phyloP scores from a whole-genome alignment of 2,113 vertebrate species.

The Pseudonaja textilis region DNA sequence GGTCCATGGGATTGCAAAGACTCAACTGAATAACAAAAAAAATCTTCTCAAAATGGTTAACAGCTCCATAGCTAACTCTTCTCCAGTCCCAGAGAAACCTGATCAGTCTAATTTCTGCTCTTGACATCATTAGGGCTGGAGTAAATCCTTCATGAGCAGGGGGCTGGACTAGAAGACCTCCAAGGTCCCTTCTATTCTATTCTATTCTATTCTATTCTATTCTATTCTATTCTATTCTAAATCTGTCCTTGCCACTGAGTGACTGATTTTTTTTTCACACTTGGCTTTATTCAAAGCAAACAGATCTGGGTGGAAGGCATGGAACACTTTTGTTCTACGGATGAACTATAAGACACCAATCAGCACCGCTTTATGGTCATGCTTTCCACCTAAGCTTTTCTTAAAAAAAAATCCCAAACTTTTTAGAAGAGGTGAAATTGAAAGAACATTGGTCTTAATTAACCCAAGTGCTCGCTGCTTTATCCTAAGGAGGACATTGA shows the following conservation, averaged over 20 bases:
- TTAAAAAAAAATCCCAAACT: neutral
- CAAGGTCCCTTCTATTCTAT: no score
- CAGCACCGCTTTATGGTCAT: neutral
- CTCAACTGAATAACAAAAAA: neutral
- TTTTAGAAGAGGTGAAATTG: slow-evolving; percentile 49
- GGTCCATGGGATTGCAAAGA: neutral
- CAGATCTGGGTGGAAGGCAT: slow-evolving; percentile 36
- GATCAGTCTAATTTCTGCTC: slow-evolving; percentile 52
- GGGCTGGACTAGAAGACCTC: no score
- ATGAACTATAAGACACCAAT: slow-evolving; percentile 36
- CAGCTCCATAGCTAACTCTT: slow-evolving; percentile 35
- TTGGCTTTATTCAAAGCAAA: slow-evolving; percentile 30
- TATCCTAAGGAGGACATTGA: slow-evolving; percentile 33
- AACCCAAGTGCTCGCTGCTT: slow-evolving; percentile 35
- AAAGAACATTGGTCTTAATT: slow-evolving; percentile 61
- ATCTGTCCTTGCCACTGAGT: slow-evolving; percentile 32
- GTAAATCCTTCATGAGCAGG: no score
- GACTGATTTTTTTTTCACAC: slow-evolving; percentile 25
- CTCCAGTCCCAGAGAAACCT: slow-evolving; percentile 37
- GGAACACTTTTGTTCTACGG: slow-evolving; percentile 27
- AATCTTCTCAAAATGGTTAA: slow-evolving; percentile 19
- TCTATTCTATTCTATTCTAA: neutral
- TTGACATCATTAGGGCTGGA: slow-evolving; percentile 4
- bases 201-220: no score
- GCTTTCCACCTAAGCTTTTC: slow-evolving; percentile 30